Evolutionary conservation across 2,797 vertebrate species (phyloP).

Genomic region (Ispidina lecontei): DNA sequence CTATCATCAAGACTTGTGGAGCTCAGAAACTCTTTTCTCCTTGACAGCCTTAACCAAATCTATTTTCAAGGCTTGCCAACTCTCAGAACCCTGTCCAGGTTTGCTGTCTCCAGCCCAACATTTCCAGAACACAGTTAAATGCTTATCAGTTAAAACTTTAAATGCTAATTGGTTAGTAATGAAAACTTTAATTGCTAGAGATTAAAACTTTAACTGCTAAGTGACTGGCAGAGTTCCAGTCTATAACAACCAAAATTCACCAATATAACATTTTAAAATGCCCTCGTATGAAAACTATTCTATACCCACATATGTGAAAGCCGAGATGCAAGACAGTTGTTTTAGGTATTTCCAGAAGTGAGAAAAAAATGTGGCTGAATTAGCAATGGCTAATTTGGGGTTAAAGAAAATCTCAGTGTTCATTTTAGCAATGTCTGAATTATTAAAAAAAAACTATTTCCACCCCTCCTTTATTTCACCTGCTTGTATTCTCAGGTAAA

Average conservation of each 20-base stretch:
- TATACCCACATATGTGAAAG: not conserved
- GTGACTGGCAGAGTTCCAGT: slow-evolving; percentile 36
- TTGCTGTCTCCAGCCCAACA: not conserved
- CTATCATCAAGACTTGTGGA: not conserved
- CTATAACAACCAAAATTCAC: slow-evolving; percentile 44
- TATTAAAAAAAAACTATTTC: not conserved
- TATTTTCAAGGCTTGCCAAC: not conserved
- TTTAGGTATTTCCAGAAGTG: not conserved
- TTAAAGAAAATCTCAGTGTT: not conserved
- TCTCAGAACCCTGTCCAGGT: not conserved
- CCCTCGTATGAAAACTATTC: not conserved
- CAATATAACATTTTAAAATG: not conserved
- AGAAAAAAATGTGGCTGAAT: not conserved
- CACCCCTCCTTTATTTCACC: not conserved
- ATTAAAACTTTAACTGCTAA: slow-evolving; percentile 61
- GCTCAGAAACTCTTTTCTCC: not conserved
- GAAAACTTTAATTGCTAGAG: slow-evolving; percentile 62
- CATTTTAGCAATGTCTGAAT: not conserved
- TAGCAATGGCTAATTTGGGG: not conserved
- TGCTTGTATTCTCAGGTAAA: not conserved
- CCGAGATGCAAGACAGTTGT: not conserved
- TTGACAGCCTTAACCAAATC: not conserved
- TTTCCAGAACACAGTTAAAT: slow-evolving; percentile 20
- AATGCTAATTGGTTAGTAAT: slow-evolving; percentile 60
- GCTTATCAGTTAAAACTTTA: slow-evolving; percentile 57